phyloP scores from a whole-genome alignment of 2,797 vertebrate genomes.

The Syncerus caffer region DNA sequence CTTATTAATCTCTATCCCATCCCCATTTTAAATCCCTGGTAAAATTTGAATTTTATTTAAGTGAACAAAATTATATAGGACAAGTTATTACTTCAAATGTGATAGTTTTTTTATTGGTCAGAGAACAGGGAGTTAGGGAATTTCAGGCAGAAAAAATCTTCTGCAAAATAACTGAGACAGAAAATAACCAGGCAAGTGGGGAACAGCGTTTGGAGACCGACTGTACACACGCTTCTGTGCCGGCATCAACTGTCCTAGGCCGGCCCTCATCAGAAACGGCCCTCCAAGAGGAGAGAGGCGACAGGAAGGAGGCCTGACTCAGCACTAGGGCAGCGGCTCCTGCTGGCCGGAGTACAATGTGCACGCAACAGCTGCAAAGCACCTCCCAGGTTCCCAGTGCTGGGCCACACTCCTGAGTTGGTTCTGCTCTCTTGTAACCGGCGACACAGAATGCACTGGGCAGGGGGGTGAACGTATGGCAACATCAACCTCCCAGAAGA shows the following conservation, averaged over 20 bases:
- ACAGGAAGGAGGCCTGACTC: background rate
- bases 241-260: background rate
- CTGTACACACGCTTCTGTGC: background rate
- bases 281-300: background rate
- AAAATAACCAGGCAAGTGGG: background rate
- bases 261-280: background rate
- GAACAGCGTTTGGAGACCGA: background rate
- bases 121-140: background rate
- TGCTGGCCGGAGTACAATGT: background rate
- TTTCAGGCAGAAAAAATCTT: background rate
- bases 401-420: accelerated
- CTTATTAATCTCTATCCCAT: background rate
- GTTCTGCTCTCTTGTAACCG: background rate
- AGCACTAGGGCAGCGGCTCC: background rate
- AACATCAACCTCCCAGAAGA: background rate
- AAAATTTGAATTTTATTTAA: conserved; percentile 15
- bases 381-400: background rate
- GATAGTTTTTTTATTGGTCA: background rate
- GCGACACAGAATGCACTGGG: background rate
- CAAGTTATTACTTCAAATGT: background rate
- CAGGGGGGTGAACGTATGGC: background rate
- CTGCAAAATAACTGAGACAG: background rate
- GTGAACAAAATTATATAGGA: background rate
- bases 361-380: background rate
- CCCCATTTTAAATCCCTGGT: background rate